phyloP scores from a whole-genome alignment of 2,797 vertebrate species.

The Gouania willdenowi region DNA sequence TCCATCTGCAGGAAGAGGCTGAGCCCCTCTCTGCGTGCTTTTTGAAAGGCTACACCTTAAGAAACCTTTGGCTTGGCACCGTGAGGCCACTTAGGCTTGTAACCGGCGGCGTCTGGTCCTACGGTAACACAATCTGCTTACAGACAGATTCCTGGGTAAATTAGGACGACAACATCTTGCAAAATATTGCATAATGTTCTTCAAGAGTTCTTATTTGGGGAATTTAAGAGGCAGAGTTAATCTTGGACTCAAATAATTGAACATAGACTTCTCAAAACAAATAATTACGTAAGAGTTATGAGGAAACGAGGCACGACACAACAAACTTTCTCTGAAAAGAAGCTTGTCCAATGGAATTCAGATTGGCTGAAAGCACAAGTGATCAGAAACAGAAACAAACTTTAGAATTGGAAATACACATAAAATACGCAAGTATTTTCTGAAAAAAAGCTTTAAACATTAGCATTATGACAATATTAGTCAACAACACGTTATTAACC shows the following conservation, averaged over 20 bases:
- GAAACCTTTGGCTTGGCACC: neutral
- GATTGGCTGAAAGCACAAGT: too few species aligned
- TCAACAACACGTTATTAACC: too few species aligned
- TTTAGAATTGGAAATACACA: too few species aligned
- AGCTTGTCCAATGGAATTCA: too few species aligned
- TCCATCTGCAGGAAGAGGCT: conserved; percentile 25
- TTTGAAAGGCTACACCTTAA: conserved; percentile 35
- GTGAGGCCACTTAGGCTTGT: neutral
- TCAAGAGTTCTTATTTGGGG: neutral
- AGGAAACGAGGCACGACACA: too few species aligned
- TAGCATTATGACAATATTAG: too few species aligned
- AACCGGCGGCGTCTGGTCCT: neutral
- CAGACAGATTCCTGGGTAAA: neutral
- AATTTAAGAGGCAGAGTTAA: neutral
- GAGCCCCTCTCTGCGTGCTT: neutral
- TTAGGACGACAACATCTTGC: neutral
- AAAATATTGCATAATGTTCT: neutral
- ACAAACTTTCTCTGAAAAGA: too few species aligned
- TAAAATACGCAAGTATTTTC: too few species aligned
- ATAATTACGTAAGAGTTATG: neutral
- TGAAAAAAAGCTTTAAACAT: too few species aligned
- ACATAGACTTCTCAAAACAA: neutral
- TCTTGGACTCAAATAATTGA: neutral
- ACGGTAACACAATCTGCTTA: neutral
- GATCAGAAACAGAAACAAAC: too few species aligned